Evolutionary conservation across 2,797 vertebrate species (phyloP), one percentile per base, ranked within the genome.

Genomic region (Chlorospingus flavigularis): DNA sequence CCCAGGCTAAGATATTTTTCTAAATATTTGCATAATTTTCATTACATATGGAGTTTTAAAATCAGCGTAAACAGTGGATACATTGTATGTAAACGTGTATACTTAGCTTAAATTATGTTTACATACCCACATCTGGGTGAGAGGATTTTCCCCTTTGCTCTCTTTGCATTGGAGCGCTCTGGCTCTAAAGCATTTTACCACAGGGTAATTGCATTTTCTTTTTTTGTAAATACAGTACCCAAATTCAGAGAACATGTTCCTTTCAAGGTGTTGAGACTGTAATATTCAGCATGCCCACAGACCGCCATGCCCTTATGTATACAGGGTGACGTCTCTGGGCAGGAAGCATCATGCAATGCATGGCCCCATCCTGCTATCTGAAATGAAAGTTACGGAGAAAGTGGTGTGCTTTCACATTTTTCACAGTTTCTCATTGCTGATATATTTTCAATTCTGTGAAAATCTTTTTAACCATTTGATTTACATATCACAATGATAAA

Each of bases 21-120:
- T 88, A 95, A 96, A 94, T 94, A 96, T 95, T 96, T 96, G 86
- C 85, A 80, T 92, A 55, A 60, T 81, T 95, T 93, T 96, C 60
- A 76, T 95, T 92, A 85, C 17, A 31, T 74, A 70, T 66, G 92
- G 61, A 42, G 71, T 91, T 96, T 96, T 87, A 28, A 91, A 87
- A 40, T 81, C 92, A 77, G 42, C 53, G 57, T 80, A 96, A 96
- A 95, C 77, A 82, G 30, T 87, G 73, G 47, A 30, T 75, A 39
- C 88, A 45, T 92, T 95, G 76, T 88, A 78, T 82, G 79, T 53
- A 73, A 65, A 83, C 28, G 40, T 74, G 76, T 80, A 35, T 67
- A 85, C 47, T 63, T 84, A 79, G 42, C 78, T 86, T 63, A 88
- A 84, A 92, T 80, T 76, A 87, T 31, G 53, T 74, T 94, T 85